phyloP scores from a whole-genome alignment of 1,140 invertebrate genomes.

The Hesperophylax magnus region DNA sequence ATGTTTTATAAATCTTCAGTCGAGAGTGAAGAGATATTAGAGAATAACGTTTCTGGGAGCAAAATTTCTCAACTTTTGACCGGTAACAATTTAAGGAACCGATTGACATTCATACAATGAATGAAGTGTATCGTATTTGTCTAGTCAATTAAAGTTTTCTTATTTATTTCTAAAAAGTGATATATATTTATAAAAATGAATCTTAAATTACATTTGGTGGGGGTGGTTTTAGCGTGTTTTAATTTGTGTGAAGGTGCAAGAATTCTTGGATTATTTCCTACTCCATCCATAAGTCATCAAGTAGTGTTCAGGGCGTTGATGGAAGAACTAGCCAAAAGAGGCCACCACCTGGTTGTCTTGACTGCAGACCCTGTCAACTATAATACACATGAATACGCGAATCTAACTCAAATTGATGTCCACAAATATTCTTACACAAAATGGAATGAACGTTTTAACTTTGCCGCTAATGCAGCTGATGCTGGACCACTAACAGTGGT shows the following conservation, averaged over 20 bases:
- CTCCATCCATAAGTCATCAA: constrained; percentile 73
- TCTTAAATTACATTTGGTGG: too few relatives aligned
- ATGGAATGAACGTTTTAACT: constrained; percentile 50
- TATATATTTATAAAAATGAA: too few relatives aligned
- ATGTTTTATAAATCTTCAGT: too few relatives aligned
- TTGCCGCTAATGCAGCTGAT: not conserved
- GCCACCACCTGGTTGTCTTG: constrained; percentile 67
- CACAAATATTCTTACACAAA: constrained; percentile 60
- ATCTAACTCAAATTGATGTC: constrained; percentile 64
- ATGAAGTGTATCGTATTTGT: too few relatives aligned
- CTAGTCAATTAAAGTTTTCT: too few relatives aligned
- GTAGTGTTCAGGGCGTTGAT: constrained; percentile 67
- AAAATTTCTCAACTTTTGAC: too few relatives aligned
- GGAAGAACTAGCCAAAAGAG: constrained; percentile 64
- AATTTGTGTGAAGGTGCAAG: constrained; percentile 54
- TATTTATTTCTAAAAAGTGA: too few relatives aligned
- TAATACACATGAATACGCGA: constrained; percentile 57
- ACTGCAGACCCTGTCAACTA: constrained; percentile 62
- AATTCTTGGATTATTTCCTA: constrained; percentile 70
- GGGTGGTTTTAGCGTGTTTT: not conserved
- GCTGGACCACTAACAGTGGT: constrained; percentile 54
- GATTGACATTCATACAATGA: too few relatives aligned
- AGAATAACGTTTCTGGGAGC: too few relatives aligned
- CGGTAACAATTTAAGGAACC: too few relatives aligned
- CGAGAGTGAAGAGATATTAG: too few relatives aligned